Conservation (phyloP, 2,797 vertebrate genomes). For the Myioborus melanocephalus region DNA sequence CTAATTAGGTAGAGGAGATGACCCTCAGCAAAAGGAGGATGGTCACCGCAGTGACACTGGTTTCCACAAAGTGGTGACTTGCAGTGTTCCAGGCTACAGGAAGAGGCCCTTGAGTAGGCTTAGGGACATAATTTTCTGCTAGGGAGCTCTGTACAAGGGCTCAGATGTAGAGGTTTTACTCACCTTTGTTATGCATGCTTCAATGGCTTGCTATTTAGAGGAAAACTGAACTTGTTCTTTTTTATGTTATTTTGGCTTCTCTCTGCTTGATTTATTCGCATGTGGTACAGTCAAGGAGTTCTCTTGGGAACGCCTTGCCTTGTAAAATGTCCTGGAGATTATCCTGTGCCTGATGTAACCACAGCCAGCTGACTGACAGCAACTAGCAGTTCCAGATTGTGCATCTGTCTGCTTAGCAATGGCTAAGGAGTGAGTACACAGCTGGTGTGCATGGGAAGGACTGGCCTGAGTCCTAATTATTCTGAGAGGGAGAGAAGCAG, state of each 20-base stretch:
- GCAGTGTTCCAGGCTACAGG: background rate
- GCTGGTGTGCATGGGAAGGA: slow-evolving; percentile 9
- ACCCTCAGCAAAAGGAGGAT: background rate
- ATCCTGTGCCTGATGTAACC: background rate
- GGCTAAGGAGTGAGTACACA: background rate
- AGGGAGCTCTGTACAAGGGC: background rate
- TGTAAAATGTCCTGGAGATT: background rate
- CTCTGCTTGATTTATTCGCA: background rate
- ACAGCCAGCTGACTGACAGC: background rate
- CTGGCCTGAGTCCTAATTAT: background rate
- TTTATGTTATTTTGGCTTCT: background rate
- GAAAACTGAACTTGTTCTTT: background rate
- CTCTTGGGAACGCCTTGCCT: background rate
- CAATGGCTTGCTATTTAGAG: background rate
- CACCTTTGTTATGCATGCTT: background rate
- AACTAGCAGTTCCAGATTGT: background rate
- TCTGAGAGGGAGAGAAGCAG: slow-evolving; percentile 10
- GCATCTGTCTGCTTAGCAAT: background rate
- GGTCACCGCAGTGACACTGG: background rate
- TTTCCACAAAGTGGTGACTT: background rate
- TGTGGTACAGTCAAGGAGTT: background rate
- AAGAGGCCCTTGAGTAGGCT: background rate
- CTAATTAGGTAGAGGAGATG: background rate
- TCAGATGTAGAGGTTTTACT: background rate
- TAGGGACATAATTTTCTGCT: background rate